Base-by-base conservation (phyloP, 1,140 invertebrate species). In the Bathynomus jamesi region DNA sequence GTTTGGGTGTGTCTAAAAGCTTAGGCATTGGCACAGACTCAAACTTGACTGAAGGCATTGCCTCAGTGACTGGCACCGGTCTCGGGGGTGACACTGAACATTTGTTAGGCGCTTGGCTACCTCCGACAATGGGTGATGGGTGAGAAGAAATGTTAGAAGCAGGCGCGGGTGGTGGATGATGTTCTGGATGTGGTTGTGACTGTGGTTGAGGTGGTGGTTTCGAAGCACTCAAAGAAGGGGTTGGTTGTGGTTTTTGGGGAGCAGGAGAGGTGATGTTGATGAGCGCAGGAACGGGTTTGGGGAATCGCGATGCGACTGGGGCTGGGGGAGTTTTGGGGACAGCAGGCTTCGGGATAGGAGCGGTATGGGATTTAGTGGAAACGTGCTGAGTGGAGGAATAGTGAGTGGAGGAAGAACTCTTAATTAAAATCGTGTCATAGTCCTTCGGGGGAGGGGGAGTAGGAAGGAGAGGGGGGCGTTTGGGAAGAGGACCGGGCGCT, bases 301-400 rank as follows among this genome's bases (percentile, higher is more conserved):
- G 29, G 61, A 64, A 32, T 65, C 62, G 60, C 28, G 75, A 79
- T 67, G 79, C 77, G 31, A 80, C 80, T 46, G 79, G 76, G 17
- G 77, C 46, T 67, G 74, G 71, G 70, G 70, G 31, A 69, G 75
- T 67, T 62, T 71, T 32, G 61, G 72, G 69, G n/a, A 61, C 31
- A 70, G 28, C 25, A 60, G 71, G 72, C 40, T 74, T 65, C 69
- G 75, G 46, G 32, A 65, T 32, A 31, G 40, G 65, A 64, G 25
- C 5, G 30, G 28, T 29, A 32, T 21, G 40, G 13, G 40, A 53
- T 53, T 53, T n/a, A n/a, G n/a, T n/a, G n/a, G n/a, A n/a, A n/a
- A n/a, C n/a, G n/a, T n/a, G n/a, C n/a, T n/a, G n/a, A n/a, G 40
- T 53, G 40, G 21, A 17, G 13, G 32, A 27, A 40, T 7, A 21